Base-by-base conservation (phyloP, 30 jellyfish, hydroid and myxozoan genomes). In the Turritopsis dohrnii region DNA sequence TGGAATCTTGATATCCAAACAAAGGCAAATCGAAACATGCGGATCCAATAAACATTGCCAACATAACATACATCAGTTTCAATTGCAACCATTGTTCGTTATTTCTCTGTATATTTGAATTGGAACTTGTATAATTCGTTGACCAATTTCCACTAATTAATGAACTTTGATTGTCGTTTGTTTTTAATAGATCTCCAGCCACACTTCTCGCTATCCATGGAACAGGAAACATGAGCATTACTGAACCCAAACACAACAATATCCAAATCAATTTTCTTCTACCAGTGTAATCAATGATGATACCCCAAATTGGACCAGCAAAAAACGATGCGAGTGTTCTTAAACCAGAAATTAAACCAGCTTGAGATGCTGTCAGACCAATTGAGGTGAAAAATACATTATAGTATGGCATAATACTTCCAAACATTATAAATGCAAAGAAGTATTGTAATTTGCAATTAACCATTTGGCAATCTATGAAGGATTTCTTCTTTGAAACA, bases 221-320 rank as follows among this genome's bases (percentile, higher is more conserved):
- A 7, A 69, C 28, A 8, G 77, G 77, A 69, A 69, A 69, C 30
- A 69, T 23, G 0, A 69, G 19, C 19, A 21, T 7, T 21, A 69
- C 0, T 9, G 31, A n/a, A 7, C 77, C 77, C 28, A 69, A 8
- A 69, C 77, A 69, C 19, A 69, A 69, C 28, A 69, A 69, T 69
- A 69, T 27, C 31, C 28, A 69, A 69, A 69, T 69, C 23, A 19
- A 7, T 69, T 69, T 69, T 21, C 9, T 23, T 23, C 22, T 23
- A 21, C 77, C 77, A 27, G 77, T 69, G 22, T 69, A 69, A 69
- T 69, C 77, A 69, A 69, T 27, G 16, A 69, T n/a, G 30, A 27
- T 27, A n/a, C 77, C 77, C 31, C 77, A 69, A n/a, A 77, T 25
- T 8, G 85, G 85, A 1, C 71, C 41, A 29, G 76, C 85, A 77